Evolutionary conservation across 1,140 invertebrate species (phyloP).

Genomic region (Cyclina sinensis): DNA sequence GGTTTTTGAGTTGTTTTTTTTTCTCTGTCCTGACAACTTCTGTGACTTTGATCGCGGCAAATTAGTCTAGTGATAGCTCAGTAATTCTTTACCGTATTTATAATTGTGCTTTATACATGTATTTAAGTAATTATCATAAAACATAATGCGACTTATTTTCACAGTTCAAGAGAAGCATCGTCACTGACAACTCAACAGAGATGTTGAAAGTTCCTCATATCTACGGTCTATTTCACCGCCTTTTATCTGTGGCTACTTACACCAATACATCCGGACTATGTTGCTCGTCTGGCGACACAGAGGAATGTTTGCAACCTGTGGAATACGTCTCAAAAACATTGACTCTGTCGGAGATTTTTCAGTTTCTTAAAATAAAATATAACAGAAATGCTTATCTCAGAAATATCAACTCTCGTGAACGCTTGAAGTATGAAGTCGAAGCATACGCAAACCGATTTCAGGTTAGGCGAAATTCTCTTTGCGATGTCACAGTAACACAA

Average conservation of each 20-base stretch:
- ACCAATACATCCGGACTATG: neutral
- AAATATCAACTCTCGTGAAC: neutral
- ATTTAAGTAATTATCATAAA: too few species aligned
- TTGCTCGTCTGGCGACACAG: neutral
- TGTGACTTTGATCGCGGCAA: too few species aligned
- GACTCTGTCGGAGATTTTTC: neutral
- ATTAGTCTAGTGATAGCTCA: too few species aligned
- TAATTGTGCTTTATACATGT: too few species aligned
- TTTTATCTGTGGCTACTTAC: neutral
- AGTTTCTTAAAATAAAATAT: neutral
- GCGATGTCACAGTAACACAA: too few species aligned
- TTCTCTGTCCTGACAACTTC: too few species aligned
- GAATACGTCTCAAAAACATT: neutral
- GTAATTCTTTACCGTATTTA: too few species aligned
- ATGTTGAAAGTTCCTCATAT: neutral
- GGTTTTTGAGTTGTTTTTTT: too few species aligned
- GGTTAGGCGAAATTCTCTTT: neutral
- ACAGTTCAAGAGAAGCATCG: neutral
- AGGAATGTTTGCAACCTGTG: neutral
- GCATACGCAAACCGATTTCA: slow-evolving; percentile 1
- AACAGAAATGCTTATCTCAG: neutral
- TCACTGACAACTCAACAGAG: neutral
- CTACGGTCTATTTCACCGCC: neutral
- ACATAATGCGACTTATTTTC: too few species aligned
- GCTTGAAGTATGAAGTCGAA: neutral